Percentiles rank a stretch among this genome's conserved stretches.
These are phyloP conservation scores for Chydorus sphaericus DNA, from an alignment of 2,888 invertebrate species.

Conservation along the genomic window DNA sequence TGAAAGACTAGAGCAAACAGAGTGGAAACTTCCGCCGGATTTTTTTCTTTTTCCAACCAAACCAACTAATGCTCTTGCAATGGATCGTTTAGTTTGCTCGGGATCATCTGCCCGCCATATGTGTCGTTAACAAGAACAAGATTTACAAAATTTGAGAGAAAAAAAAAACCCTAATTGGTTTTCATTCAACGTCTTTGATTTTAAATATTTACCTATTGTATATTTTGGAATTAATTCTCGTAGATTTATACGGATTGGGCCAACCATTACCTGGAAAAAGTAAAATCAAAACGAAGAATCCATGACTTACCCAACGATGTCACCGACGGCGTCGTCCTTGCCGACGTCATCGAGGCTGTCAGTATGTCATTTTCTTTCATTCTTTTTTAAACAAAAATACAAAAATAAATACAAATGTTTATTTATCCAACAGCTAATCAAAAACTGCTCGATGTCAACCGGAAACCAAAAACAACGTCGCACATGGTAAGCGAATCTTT, in stretches of 20 bases:
- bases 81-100: too few species aligned
- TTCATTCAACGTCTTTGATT: too few species aligned
- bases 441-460: slow-evolving; percentile 59
- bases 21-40: too few species aligned
- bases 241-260: slow-evolving; percentile 98
- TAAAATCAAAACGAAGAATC: slow-evolving; percentile 69
- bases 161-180: too few species aligned
- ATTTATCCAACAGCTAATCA: slow-evolving; percentile 43
- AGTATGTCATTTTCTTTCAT: slow-evolving; percentile 55
- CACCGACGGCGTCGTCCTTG: slow-evolving; percentile 77
- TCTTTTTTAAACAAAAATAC: not conserved
- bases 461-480: slow-evolving; percentile 74
- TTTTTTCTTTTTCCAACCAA: too few species aligned
- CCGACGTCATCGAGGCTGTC: slow-evolving; percentile 89
- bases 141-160: too few species aligned
- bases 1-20: too few species aligned
- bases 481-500: slow-evolving; percentile 66
- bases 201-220: too few species aligned
- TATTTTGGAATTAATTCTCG: slow-evolving; percentile 25
- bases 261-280: slow-evolving; percentile 89
- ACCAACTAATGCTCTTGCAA: too few species aligned
- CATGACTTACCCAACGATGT: slow-evolving; percentile 78
- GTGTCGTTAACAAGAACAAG: too few species aligned
- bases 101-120: too few species aligned
- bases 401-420: not conserved